These are phyloP conservation scores for Illadopsis cleaveri DNA, from an alignment of 2,113 vertebrate genomes.

Conservation along the genomic window DNA sequence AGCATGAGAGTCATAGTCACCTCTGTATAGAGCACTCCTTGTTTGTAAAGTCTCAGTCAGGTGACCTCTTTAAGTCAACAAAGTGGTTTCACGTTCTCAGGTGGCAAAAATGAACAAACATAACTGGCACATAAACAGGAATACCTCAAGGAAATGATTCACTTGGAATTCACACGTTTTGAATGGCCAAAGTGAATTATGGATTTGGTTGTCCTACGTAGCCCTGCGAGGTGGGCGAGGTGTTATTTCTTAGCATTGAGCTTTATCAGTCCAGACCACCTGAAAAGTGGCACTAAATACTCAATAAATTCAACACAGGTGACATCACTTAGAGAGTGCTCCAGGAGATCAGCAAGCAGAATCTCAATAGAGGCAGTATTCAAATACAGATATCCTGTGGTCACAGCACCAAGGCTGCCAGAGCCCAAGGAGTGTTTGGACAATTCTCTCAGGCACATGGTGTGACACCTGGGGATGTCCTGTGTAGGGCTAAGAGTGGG, in stretches of 20 bases:
- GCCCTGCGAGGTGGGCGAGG: not conserved
- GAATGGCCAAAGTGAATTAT: not conserved
- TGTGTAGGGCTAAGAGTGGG: not conserved
- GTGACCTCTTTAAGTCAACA: not conserved
- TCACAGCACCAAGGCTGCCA: not conserved
- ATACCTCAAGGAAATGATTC: not conserved
- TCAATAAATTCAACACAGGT: not conserved
- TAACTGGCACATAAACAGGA: not conserved
- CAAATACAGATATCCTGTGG: not conserved
- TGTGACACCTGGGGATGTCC: not conserved
- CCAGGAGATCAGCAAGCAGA: not conserved
- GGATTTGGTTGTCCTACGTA: not conserved
- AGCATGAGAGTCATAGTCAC: not conserved
- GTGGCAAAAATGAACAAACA: not conserved
- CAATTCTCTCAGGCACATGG: not conserved
- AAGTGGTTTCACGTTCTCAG: not conserved
- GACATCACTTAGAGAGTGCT: not conserved
- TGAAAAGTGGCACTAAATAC: not conserved
- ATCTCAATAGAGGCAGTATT: not conserved
- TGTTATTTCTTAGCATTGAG: not conserved
- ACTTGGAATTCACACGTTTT: not conserved
- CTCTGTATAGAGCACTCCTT: not conserved
- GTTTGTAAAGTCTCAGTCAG: not conserved
- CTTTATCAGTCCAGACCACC: not conserved
- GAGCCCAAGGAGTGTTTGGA: not conserved